Conservation (phyloP, 2,797 vertebrate genomes). For the Lacerta viridis region DNA sequence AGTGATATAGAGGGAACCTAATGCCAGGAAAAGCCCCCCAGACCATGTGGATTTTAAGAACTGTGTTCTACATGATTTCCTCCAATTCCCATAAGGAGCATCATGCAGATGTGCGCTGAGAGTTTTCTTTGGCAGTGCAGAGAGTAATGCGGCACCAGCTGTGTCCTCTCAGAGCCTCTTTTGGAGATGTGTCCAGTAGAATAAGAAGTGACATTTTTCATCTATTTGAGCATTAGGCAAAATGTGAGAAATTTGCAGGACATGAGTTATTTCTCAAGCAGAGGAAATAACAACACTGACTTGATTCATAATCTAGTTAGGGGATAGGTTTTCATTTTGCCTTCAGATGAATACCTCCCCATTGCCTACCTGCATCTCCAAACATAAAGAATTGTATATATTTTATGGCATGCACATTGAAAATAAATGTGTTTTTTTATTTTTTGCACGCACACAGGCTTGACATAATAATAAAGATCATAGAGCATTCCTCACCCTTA, state of each 20-base stretch:
- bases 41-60: not conserved
- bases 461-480: not conserved
- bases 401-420: not conserved
- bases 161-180: slow-evolving; percentile 5
- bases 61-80: not conserved
- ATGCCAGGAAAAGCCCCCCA: not conserved
- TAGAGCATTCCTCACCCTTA: not conserved
- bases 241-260: slow-evolving; percentile 15
- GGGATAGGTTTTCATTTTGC: not conserved
- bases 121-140: not conserved
- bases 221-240: slow-evolving; percentile 26
- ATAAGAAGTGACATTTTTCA: slow-evolving; percentile 43
- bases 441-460: not conserved
- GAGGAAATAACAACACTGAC: not conserved
- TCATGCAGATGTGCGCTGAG: not conserved
- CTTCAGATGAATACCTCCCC: not conserved
- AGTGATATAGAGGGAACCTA: not conserved
- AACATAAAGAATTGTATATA: not conserved
- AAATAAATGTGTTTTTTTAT: not conserved
- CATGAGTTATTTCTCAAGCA: slow-evolving; percentile 3
- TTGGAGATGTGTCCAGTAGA: slow-evolving; percentile 22
- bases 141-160: not conserved
- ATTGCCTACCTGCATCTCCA: not conserved
- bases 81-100: not conserved
- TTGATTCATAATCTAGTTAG: slow-evolving; percentile 3